These are phyloP conservation scores for Dolomedes plantarius DNA, from an alignment of 2,888 invertebrate species.

Conservation along the genomic window DNA sequence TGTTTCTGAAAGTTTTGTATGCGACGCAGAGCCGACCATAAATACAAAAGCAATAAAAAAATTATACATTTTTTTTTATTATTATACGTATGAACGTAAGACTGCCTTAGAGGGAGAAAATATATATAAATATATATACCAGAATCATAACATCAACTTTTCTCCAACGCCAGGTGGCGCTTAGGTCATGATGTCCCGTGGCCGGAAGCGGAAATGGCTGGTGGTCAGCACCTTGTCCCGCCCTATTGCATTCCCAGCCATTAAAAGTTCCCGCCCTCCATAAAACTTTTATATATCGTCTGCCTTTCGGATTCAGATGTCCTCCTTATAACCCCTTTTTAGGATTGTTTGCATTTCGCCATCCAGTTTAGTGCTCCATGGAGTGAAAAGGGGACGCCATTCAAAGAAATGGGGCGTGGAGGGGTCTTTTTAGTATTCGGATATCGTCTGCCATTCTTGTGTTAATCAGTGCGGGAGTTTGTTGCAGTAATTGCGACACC, in stretches of 20 bases:
- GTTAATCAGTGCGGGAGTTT: neutral
- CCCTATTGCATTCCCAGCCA: neutral
- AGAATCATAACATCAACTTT: neutral
- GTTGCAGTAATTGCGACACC: neutral
- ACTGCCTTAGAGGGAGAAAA: neutral
- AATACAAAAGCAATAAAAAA: slow-evolving; percentile 27
- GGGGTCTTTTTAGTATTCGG: neutral
- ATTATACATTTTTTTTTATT: neutral
- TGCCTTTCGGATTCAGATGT: neutral
- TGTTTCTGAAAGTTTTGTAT: slow-evolving; percentile 7
- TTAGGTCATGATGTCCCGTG: neutral
- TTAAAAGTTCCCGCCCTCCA: slow-evolving; percentile 2
- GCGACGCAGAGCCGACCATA: neutral
- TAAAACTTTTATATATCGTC: neutral
- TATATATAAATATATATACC: too few species aligned
- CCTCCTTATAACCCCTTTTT: neutral
- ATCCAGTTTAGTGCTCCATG: neutral
- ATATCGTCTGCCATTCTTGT: neutral
- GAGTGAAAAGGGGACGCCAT: neutral
- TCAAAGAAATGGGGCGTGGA: neutral
- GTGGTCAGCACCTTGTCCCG: slow-evolving; percentile 44
- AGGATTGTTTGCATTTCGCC: neutral
- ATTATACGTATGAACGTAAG: neutral
- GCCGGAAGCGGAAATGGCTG: slow-evolving; percentile 61
- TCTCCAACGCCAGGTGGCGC: neutral